These are phyloP conservation scores for Protosalanx chinensis DNA, from an alignment of 2,797 vertebrate species.

Conservation along the genomic window DNA sequence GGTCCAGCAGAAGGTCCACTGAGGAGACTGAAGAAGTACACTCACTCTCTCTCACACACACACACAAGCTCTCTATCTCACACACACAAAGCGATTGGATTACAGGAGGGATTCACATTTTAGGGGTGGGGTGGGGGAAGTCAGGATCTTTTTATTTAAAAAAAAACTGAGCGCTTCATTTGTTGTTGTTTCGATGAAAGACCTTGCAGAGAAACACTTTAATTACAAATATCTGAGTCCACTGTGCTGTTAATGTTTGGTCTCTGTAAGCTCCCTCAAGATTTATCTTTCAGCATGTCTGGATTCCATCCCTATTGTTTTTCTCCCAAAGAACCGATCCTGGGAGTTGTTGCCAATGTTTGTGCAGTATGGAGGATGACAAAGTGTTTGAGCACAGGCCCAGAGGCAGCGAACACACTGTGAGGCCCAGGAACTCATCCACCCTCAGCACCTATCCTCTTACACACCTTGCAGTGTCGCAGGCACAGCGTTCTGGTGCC, in stretches of 20 bases:
- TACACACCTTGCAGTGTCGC: neutral
- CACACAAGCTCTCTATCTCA: conserved; percentile 5
- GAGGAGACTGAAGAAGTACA: conserved; percentile 15
- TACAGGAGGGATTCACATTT: conserved; percentile 60
- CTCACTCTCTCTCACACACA: conserved; percentile 12
- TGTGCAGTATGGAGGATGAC: conserved; percentile 53
- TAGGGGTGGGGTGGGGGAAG: conserved; percentile 33
- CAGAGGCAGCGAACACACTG: conserved; percentile 7
- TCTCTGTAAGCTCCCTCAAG: conserved; percentile 70
- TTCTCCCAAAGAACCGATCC: conserved; percentile 60
- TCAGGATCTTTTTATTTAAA: conserved; percentile 37
- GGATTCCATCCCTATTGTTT: conserved; percentile 70
- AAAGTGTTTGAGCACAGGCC: conserved; percentile 26
- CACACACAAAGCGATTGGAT: conserved; percentile 37
- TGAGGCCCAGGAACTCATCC: neutral
- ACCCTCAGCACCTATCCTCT: neutral
- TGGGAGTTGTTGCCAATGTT: conserved; percentile 55
- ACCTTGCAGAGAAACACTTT: conserved; percentile 62
- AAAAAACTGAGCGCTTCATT: conserved; percentile 55
- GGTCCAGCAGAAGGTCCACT: too few relatives aligned
- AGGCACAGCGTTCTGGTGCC: too few relatives aligned
- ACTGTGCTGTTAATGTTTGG: conserved; percentile 76
- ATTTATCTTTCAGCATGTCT: conserved; percentile 70
- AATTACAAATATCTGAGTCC: conserved; percentile 73
- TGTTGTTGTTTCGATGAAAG: conserved; percentile 65